Evolutionary conservation across 2,797 vertebrate genomes (phyloP).

Genomic region (Hoplostethus mediterraneus): DNA sequence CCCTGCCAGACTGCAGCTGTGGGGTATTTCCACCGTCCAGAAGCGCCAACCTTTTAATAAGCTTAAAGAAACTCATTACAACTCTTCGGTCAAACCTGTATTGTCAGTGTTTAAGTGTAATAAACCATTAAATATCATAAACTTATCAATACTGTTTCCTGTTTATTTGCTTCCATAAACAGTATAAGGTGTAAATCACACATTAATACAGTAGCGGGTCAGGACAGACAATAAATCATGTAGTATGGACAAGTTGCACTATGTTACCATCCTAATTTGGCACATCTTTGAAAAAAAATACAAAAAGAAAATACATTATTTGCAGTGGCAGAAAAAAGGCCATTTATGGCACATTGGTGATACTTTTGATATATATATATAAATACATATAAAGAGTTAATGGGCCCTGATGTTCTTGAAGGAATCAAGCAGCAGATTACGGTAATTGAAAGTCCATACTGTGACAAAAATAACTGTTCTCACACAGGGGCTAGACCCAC

Average conservation of each 20-base stretch:
- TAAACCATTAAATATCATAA: background rate
- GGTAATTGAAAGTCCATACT: conserved; percentile 87
- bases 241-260: background rate
- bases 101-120: background rate
- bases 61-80: conserved; percentile 77
- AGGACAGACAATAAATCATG: background rate
- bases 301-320: background rate
- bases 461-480: conserved; percentile 88
- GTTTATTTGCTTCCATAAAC: background rate
- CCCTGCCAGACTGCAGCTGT: conserved; percentile 86
- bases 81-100: conserved; percentile 31
- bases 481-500: conserved; percentile 88
- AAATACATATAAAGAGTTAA: conserved; percentile 65
- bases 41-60: conserved; percentile 81
- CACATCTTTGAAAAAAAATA: background rate
- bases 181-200: background rate
- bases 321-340: background rate
- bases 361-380: conserved; percentile 30
- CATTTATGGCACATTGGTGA: conserved; percentile 31
- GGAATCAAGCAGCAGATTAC: conserved; percentile 79
- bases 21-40: conserved; percentile 85
- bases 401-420: conserved; percentile 77
- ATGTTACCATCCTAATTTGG: background rate
- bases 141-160: background rate
- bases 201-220: conserved; percentile 1